These are phyloP conservation scores for Apus apus DNA, from an alignment of 2,113 vertebrate genomes.

Conservation along the genomic window DNA sequence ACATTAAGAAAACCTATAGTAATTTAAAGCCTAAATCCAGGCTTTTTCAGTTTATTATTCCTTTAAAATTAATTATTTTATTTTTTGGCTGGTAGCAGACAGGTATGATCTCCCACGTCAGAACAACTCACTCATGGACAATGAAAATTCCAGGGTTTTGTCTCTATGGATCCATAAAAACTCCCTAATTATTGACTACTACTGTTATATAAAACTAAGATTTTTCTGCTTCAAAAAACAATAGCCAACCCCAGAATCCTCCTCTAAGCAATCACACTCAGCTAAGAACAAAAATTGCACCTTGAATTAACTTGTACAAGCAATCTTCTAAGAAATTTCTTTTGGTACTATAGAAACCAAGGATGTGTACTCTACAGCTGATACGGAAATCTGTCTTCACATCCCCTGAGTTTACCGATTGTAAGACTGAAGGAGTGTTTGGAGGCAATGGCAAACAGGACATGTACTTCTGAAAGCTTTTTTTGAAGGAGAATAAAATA, in stretches of 20 bases:
- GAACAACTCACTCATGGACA: neutral
- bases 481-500: neutral
- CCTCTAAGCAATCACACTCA: neutral
- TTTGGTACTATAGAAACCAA: neutral
- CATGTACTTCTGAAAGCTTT: neutral
- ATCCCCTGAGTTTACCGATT: neutral
- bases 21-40: neutral
- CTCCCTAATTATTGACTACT: neutral
- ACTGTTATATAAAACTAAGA: neutral
- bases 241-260: neutral
- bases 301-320: neutral
- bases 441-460: neutral
- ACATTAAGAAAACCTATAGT: neutral
- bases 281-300: neutral
- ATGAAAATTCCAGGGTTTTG: neutral
- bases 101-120: neutral
- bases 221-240: neutral
- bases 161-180: neutral
- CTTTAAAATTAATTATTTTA: neutral
- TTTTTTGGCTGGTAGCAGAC: neutral
- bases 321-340: neutral
- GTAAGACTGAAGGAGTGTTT: neutral
- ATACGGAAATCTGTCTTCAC: neutral
- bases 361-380: neutral
- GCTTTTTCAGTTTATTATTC: neutral